These are phyloP conservation scores for Trachelipus rathkii DNA, from an alignment of 1,140 invertebrate genomes.

Conservation along the genomic window DNA sequence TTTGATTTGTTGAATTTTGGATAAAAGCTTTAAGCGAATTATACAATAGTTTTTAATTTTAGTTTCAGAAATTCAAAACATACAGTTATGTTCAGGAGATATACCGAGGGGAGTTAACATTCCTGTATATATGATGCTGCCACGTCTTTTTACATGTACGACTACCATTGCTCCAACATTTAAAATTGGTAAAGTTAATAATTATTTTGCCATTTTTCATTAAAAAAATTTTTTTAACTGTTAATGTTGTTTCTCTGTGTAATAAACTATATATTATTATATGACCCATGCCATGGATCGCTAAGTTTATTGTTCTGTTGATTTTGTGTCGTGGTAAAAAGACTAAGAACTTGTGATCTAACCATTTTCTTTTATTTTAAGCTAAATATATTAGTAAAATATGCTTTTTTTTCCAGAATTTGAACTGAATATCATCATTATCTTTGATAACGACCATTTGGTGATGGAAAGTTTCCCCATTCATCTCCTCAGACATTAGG, in stretches of 20 bases:
- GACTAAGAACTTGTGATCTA: no score
- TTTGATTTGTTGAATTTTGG: background rate
- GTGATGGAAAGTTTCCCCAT: background rate
- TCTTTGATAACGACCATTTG: background rate
- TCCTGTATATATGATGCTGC: background rate
- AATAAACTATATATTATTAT: no score
- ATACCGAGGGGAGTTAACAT: background rate
- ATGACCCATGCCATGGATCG: no score
- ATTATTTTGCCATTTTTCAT: no score
- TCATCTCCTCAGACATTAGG: background rate
- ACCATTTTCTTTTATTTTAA: no score
- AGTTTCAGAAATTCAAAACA: slow-evolving; percentile 3
- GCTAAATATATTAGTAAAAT: no score
- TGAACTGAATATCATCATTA: background rate
- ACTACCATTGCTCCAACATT: background rate
- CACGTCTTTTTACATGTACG: background rate
- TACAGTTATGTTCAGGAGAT: slow-evolving; percentile 1
- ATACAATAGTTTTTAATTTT: background rate
- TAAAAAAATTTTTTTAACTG: no score
- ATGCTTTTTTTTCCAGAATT: background rate
- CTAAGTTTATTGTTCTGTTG: no score
- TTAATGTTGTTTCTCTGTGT: no score
- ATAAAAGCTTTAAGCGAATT: background rate
- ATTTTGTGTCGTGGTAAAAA: no score
- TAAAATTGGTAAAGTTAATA: background rate